Percentiles rank a stretch among this genome's conserved stretches.
Evolutionary conservation across 2,797 vertebrate species (phyloP).

Genomic region (Chelonia mydas): DNA sequence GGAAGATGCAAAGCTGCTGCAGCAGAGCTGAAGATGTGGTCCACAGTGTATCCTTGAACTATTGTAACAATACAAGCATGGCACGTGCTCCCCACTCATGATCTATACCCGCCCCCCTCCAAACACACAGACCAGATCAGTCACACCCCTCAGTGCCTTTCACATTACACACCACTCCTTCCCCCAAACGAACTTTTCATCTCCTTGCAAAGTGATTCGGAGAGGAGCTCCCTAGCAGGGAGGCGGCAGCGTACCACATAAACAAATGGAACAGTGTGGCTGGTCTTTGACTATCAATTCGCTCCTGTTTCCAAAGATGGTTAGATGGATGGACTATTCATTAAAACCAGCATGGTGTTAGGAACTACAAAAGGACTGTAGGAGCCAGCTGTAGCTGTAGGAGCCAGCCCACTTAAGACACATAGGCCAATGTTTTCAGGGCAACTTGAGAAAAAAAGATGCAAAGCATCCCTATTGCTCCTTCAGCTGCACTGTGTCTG

Average conservation of each 20-base stretch:
- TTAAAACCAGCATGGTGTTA: neutral
- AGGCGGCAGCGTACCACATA: neutral
- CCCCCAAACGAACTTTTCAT: neutral
- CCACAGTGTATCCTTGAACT: neutral
- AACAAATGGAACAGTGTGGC: neutral
- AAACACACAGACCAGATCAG: neutral
- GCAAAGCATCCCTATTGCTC: neutral
- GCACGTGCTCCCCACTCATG: fast-evolving
- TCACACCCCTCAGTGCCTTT: neutral
- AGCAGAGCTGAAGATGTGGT: neutral
- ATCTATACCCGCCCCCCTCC: neutral
- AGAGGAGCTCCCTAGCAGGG: neutral
- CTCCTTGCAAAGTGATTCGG: neutral
- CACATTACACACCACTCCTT: neutral
- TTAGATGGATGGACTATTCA: neutral
- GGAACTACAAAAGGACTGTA: neutral
- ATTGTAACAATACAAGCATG: neutral
- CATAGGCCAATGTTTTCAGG: fast-evolving
- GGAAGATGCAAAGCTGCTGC: neutral
- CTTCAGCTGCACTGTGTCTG: neutral
- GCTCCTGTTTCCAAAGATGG: neutral
- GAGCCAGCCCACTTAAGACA: neutral
- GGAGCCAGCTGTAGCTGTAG: neutral
- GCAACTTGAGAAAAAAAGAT: neutral
- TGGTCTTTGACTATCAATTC: neutral